phyloP scores from a whole-genome alignment of 1,140 invertebrate species.

The Uloborus diversus region DNA sequence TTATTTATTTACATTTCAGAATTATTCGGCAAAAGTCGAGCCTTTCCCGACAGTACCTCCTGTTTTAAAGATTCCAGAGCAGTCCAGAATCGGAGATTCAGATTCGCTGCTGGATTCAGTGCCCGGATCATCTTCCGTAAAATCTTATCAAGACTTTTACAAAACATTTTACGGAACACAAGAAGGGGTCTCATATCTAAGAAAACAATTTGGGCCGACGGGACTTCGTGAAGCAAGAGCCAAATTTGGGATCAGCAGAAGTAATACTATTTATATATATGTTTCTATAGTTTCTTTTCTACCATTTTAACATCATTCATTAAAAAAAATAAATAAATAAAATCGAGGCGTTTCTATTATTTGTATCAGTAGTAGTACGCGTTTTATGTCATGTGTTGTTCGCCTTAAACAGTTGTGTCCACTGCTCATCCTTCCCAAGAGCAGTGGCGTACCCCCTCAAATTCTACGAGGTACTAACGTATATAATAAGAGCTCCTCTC shows the following conservation, averaged over 20 bases:
- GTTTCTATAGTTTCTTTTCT: too few relatives aligned
- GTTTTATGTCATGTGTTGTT: too few relatives aligned
- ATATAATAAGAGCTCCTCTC: too few relatives aligned
- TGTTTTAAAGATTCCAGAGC: neutral
- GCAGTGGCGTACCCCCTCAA: too few relatives aligned
- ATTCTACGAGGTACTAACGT: too few relatives aligned
- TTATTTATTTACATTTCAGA: neutral
- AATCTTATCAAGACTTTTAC: constrained; percentile 13
- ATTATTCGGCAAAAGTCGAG: neutral
- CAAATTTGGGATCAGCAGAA: neutral
- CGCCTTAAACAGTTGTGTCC: too few relatives aligned
- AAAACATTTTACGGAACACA: constrained; percentile 25
- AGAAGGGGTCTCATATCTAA: constrained; percentile 26
- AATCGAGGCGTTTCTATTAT: too few relatives aligned
- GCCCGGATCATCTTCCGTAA: neutral
- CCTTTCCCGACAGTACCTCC: neutral
- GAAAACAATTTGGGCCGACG: constrained; percentile 34
- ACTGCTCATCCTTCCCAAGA: too few relatives aligned
- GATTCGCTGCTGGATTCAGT: neutral
- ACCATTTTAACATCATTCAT: too few relatives aligned
- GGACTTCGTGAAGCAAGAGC: constrained; percentile 32
- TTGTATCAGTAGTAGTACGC: too few relatives aligned
- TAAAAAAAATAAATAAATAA: too few relatives aligned
- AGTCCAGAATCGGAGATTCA: neutral
- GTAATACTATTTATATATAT: too few relatives aligned